phyloP scores from a whole-genome alignment of 23 tunicate species.

The Styela plicata region DNA sequence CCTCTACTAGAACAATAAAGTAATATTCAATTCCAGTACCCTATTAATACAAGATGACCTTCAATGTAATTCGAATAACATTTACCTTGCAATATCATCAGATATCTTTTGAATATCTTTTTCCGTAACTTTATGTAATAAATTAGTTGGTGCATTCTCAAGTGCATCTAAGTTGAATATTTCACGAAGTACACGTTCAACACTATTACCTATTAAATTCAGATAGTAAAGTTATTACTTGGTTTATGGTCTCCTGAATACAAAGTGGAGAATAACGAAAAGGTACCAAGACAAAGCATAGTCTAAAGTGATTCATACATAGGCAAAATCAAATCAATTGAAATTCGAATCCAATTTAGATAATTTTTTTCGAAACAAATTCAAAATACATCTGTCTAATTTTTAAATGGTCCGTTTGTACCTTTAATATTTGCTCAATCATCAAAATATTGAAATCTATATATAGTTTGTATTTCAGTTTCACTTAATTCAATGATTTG shows the following conservation, averaged over 20 bases:
- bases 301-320: neutral
- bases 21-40: no score
- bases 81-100: slow-evolving; percentile 41
- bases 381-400: neutral
- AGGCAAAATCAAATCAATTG: neutral
- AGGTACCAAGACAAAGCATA: neutral
- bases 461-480: no score
- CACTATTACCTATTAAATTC: slow-evolving; percentile 31
- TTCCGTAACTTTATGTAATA: slow-evolving; percentile 1
- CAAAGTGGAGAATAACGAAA: neutral
- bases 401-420: no score
- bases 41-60: no score
- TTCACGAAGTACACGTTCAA: slow-evolving; percentile 36
- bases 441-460: no score
- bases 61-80: no score
- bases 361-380: no score
- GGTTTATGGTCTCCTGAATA: neutral
- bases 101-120: slow-evolving; percentile 30
- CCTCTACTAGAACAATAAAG: no score
- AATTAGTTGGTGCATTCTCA: slow-evolving; percentile 22
- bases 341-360: neutral
- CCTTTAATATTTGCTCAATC: no score
- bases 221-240: neutral
- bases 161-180: slow-evolving; percentile 42
- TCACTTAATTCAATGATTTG: no score